These are phyloP conservation scores for Yoshiicerus persimilis DNA, from an alignment of 1,140 invertebrate species.

Conservation along the genomic window DNA sequence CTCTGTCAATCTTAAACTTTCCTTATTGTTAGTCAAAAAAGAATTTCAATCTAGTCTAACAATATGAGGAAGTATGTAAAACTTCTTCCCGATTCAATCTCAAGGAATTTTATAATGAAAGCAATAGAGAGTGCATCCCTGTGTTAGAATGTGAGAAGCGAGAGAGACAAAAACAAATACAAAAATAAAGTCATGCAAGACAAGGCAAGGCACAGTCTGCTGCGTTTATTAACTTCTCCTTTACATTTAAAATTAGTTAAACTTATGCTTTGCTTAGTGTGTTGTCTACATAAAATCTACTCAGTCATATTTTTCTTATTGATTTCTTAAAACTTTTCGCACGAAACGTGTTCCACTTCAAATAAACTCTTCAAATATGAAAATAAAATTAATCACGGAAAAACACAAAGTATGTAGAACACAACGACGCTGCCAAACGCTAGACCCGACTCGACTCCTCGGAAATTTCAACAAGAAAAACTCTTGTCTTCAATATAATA, in stretches of 20 bases:
- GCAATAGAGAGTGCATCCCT: neutral
- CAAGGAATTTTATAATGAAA: neutral
- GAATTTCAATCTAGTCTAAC: neutral
- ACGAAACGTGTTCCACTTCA: neutral
- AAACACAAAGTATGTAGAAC: neutral
- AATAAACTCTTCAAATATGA: neutral
- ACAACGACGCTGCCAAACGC: no score
- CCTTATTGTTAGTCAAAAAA: neutral
- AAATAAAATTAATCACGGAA: neutral
- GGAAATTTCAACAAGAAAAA: no score
- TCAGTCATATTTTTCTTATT: neutral
- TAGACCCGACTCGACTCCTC: no score
- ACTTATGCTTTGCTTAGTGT: neutral
- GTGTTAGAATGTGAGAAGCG: neutral
- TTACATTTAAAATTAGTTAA: neutral
- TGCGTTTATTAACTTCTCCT: neutral
- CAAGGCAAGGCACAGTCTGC: neutral
- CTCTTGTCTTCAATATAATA: no score
- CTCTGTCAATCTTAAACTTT: neutral
- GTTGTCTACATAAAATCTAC: neutral
- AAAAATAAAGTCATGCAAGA: neutral
- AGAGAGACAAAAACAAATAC: neutral
- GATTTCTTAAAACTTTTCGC: neutral
- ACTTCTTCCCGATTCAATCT: neutral
- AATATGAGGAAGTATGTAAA: neutral